A percentile compares a stretch with the other conserved stretches of the same genome.
Evolutionary conservation across 2,113 vertebrate genomes (phyloP).

Genomic region (Xiphophorus hellerii): DNA sequence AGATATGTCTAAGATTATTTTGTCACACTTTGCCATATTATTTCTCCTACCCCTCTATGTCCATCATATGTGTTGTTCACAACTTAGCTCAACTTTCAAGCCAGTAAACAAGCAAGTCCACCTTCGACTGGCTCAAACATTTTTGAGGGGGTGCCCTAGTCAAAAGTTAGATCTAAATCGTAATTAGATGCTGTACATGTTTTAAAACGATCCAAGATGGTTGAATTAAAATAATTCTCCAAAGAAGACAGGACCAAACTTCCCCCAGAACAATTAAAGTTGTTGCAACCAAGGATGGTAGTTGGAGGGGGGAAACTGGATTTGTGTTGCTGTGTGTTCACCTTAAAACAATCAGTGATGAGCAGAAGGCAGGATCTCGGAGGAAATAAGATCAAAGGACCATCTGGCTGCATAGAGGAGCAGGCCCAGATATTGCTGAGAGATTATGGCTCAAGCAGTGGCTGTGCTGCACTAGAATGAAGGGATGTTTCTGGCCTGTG

Average conservation of each 20-base stretch:
- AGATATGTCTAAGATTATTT: not conserved
- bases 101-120: too few relatives aligned
- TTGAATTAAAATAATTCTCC: not conserved
- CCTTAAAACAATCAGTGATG: slow-evolving; percentile 66
- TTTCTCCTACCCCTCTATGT: too few relatives aligned
- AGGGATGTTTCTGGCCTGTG: slow-evolving; percentile 58
- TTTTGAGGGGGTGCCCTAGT: not conserved
- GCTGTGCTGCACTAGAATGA: slow-evolving; percentile 33
- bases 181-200: not conserved
- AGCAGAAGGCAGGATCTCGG: slow-evolving; percentile 73
- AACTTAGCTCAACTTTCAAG: too few relatives aligned
- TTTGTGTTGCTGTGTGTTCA: slow-evolving; percentile 55
- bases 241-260: not conserved
- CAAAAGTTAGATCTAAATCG: not conserved
- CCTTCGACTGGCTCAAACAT: too few relatives aligned
- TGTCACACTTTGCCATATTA: not conserved
- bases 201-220: not conserved
- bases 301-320: slow-evolving; percentile 20
- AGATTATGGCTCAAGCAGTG: slow-evolving; percentile 40
- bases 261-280: not conserved
- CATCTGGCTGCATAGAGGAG: slow-evolving; percentile 73
- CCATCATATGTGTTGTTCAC: too few relatives aligned
- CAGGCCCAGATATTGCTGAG: slow-evolving; percentile 39
- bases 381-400: slow-evolving; percentile 79
- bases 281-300: slow-evolving; percentile 9